phyloP scores from a whole-genome alignment of 1,140 invertebrate species.

The Drosophila fuyamai region DNA sequence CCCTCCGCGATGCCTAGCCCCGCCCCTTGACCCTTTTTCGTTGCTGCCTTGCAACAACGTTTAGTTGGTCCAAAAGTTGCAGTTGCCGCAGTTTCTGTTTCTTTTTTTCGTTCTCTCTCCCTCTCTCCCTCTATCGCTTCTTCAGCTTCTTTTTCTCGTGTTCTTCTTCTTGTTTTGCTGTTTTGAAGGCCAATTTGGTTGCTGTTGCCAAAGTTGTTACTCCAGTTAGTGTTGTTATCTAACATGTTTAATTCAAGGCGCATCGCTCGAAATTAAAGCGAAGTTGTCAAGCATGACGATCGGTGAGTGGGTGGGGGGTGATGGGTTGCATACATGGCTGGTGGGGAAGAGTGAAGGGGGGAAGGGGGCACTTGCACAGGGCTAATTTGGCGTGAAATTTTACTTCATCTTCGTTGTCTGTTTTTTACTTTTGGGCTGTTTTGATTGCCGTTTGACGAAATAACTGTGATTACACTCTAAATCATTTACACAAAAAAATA shows the following conservation, averaged over 20 bases:
- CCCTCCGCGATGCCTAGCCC: neutral
- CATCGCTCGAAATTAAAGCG: conserved; percentile 70
- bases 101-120: conserved; percentile 5
- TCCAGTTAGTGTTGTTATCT: conserved; percentile 67
- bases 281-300: conserved; percentile 61
- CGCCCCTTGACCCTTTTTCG: conserved; percentile 9
- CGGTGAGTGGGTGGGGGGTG: neutral
- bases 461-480: conserved; percentile 66
- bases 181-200: conserved; percentile 40
- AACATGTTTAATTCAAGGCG: conserved; percentile 82
- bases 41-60: conserved; percentile 58
- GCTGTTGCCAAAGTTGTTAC: conserved; percentile 28
- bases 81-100: conserved; percentile 47
- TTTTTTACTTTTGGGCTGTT: conserved; percentile 22
- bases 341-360: neutral
- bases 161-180: conserved; percentile 47
- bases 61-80: conserved; percentile 68
- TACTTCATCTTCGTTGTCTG: conserved; percentile 39
- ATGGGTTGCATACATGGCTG: conserved; percentile 9
- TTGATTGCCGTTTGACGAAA: conserved; percentile 47
- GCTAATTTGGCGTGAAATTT: conserved; percentile 80
- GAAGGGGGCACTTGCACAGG: conserved; percentile 22
- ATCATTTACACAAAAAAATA: neutral
- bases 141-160: conserved; percentile 15
- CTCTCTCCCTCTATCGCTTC: neutral